Conservation (phyloP, 2,888 invertebrate genomes). For the Tetragonisca angustula region DNA sequence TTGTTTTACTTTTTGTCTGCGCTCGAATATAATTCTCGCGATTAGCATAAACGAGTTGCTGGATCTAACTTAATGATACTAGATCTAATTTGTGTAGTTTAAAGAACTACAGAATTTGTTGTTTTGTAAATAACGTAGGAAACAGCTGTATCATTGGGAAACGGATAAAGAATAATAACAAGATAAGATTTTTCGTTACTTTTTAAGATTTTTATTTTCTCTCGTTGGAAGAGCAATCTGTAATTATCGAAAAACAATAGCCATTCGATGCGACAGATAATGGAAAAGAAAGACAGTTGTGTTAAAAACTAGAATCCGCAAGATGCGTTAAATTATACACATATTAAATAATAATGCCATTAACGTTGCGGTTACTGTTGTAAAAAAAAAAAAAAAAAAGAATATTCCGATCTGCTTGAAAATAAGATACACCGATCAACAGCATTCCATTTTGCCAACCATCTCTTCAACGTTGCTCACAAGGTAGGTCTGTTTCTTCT, state of each 20-base stretch:
- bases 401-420: slow-evolving; percentile 5
- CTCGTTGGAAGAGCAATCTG: neutral
- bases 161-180: slow-evolving; percentile 6
- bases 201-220: neutral
- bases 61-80: slow-evolving; percentile 1
- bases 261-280: neutral
- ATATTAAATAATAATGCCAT: slow-evolving; percentile 4
- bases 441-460: slow-evolving; percentile 35
- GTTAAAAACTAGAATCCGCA: neutral
- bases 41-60: neutral
- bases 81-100: neutral
- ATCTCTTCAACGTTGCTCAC: slow-evolving; percentile 35
- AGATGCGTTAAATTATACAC: neutral
- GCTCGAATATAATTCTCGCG: slow-evolving; percentile 6
- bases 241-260: neutral
- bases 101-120: neutral
- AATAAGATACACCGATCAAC: slow-evolving; percentile 30
- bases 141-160: neutral
- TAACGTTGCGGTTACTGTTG: neutral
- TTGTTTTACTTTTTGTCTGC: slow-evolving; percentile 18
- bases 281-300: neutral
- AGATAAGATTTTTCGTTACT: neutral
- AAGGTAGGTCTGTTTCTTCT: slow-evolving; percentile 50
- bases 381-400: neutral
- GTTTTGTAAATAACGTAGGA: slow-evolving; percentile 22